Evolutionary conservation across 2,113 vertebrate species (phyloP), one percentile per base, ranked within the genome.

Genomic region (Xerus inauris): DNA sequence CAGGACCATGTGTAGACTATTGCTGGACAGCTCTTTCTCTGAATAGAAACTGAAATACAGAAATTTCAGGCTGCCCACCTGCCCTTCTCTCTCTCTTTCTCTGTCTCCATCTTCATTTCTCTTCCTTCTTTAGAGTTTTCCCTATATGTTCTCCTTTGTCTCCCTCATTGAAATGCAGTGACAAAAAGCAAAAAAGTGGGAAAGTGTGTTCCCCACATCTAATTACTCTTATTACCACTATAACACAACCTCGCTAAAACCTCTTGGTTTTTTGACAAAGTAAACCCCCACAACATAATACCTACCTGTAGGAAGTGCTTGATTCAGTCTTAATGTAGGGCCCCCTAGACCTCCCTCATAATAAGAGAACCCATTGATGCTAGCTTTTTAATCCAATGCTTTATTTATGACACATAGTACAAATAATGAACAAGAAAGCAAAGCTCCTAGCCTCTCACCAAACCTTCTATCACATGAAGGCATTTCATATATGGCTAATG

Each of bases 351-450:
- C 72, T 87, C 76, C 45, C 45, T 87, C 71, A 69, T 81, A 91
- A 84, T 86, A 94, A 79, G 28, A 93, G 59, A 95, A 47, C 65
- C 69, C 67, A 88, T 94, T 88, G 86, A 45, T 35, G 19, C 76
- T 91, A 93, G 67, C 30, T 86, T 57, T 96, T 90, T 87, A 45
- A 67, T 75, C 87, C 65, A 59, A n/a, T 64, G 91, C 40, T 96
- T 94, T 91, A 77, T 93, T 92, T 93, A 89, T 88, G 81, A 90
- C 59, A 62, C 32, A 54, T 35, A 24, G n/a, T 75, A 49, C 94
- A 89, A 94, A 86, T 71, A 73, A 85, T 51, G 22, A 95, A 71
- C 51, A 89, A 89, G 82, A 87, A 88, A 71, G 19, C 59, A 82
- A 94, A 94, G 82, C 45, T 64, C 64, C 59, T 75, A 64, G 82